These are phyloP conservation scores for Parnassius mnemosyne DNA, from an alignment of 2,888 invertebrate species.

Conservation along the genomic window DNA sequence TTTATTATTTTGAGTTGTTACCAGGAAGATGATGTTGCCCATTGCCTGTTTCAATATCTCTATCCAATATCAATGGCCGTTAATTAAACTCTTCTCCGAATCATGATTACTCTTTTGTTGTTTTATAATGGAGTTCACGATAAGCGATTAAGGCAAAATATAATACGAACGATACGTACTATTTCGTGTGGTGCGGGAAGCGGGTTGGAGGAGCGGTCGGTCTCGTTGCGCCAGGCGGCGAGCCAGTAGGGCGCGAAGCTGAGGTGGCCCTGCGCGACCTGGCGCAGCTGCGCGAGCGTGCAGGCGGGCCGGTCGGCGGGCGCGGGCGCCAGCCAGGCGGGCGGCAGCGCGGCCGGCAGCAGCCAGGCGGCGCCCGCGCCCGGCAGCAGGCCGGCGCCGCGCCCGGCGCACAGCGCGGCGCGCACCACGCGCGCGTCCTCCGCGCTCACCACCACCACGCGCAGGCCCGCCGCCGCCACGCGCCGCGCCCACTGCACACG, in stretches of 20 bases:
- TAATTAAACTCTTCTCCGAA: no score
- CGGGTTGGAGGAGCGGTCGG: not conserved
- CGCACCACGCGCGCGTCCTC: conserved; percentile 86
- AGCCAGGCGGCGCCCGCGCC: conserved; percentile 91
- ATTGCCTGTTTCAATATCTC: no score
- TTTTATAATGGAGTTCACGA: no score
- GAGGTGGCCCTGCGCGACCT: conserved; percentile 46
- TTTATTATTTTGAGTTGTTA: no score
- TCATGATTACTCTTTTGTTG: no score
- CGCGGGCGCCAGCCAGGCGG: conserved; percentile 81
- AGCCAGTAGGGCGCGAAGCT: conserved; percentile 53
- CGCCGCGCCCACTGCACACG: conserved; percentile 55
- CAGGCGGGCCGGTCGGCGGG: conserved; percentile 83
- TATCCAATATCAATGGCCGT: no score
- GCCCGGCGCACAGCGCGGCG: conserved; percentile 91
- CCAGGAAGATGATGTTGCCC: no score
- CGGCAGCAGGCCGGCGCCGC: conserved; percentile 84
- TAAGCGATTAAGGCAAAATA: no score
- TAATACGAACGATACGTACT: not conserved
- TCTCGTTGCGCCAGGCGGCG: conserved; percentile 39
- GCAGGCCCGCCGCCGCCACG: conserved; percentile 69
- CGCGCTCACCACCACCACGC: conserved; percentile 90
- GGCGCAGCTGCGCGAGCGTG: conserved; percentile 50
- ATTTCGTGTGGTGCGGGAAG: not conserved
- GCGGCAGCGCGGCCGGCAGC: conserved; percentile 86